Evolutionary conservation across 2,797 vertebrate species (phyloP), one percentile per base, ranked within the genome.

Genomic region (Danio tinwini): DNA sequence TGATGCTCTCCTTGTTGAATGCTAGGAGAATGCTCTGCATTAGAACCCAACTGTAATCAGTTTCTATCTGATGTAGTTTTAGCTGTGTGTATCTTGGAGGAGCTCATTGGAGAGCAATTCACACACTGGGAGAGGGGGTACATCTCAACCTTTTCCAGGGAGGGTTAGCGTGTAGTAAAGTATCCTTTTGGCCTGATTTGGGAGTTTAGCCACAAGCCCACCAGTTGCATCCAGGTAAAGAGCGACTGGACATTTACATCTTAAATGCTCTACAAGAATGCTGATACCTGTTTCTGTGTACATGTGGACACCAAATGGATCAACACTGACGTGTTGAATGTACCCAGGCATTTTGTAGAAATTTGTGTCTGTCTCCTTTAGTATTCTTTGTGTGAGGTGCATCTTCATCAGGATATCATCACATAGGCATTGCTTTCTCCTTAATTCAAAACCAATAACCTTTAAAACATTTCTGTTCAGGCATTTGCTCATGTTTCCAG

Each of bases 381-480:
- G 29, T 37, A 72, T 80, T 19, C 12, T 72, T 5, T 82, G 74
- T 42, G 65, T 77, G 12, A 72, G 37, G 16, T 52, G 17, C 17
- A 82, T 69, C 47, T 81, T 73, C 40, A 77, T 50, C 14, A 76
- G 9, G 3, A 77, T 17, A 42, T 77, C 71, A 29, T 11, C 45
- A 17, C 71, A 67, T 2, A 79, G 11, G n/a, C 7, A n/a, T 7
- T 39, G 5, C 7, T 19, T 40, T 50, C 67, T 82, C 12, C 52
- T 74, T 17, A 74, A n/a, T 50, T 80, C 70, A 14, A 7, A 49
- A 4, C 59, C 53, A 14, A 65, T 75, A 3, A 37, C 56, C 19
- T 81, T 81, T 7, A 81, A 17, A 8, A 69, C n/a, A n/a, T 68
- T 55, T 74, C 21, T 75, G 16, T 59, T 81, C 3, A 75, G 72